Base-by-base conservation (phyloP, 1,140 invertebrate species). In the Aphelenchoides fujianensis region DNA sequence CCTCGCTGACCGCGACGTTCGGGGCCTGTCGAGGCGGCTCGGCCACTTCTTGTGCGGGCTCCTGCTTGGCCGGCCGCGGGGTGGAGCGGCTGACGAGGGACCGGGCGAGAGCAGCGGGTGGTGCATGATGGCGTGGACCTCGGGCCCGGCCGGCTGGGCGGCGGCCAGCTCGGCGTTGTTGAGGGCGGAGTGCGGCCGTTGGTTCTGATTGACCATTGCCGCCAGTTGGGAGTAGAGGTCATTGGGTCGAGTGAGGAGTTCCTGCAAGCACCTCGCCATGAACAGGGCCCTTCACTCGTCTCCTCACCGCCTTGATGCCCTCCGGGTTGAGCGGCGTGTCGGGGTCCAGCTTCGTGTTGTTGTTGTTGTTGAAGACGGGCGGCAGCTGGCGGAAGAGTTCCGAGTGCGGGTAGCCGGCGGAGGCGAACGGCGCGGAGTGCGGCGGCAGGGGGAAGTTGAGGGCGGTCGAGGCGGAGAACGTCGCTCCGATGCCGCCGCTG, bases 351-450 rank as follows among this genome's bases (percentile, higher is more conserved):
- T 66, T 66, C 19, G 63, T 66, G 16, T 30, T 66, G 57, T 61
- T 61, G 30, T 64, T 64, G 63, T 66, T 66, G 63, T 66, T 66
- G 32, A 66, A 35, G n/a, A 37, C 36, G 27, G 63, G 9, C 2
- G 63, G 7, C 16, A 66, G 36, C 53, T 35, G 31, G n/a, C 63
- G 27, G 12, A 2, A 66, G 12, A 36, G 12, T 66, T n/a, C 1
- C 31, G 59, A 61, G 2, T 61, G n/a, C 16, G 63, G 32, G 31
- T 16, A 37, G 53, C 16, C 31, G 32, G 53, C 63, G 12, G 31
- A 27, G 37, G 28, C 27, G 5, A 19, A 19, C 19, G 55, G 55
- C n/a, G n/a, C n/a, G 27, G 55, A 59, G 27, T 27, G 28, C 34
- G 7, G 5, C 23, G 28, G 55, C 12, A 59, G 5, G 28, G 23